A percentile compares a stretch with the other conserved stretches of the same genome.
These are phyloP conservation scores for Nymphalis urticae DNA, from an alignment of 2,888 invertebrate genomes.

Conservation along the genomic window DNA sequence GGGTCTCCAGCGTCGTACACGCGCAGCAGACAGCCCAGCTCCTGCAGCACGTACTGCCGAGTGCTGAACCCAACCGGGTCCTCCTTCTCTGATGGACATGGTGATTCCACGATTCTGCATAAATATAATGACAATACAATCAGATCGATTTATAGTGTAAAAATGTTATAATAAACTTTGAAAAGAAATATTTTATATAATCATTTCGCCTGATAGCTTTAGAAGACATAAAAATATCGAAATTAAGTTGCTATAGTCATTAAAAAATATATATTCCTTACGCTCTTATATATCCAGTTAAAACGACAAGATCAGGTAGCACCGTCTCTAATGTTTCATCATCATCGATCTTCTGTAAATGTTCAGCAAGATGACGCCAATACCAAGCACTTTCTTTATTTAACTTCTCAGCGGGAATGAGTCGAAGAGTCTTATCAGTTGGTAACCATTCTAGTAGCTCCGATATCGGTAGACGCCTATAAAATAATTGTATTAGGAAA, in stretches of 20 bases:
- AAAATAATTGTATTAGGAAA: conserved; percentile 14
- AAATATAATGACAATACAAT: neutral
- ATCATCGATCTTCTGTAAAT: conserved; percentile 70
- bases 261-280: conserved; percentile 66
- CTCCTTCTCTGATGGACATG: conserved; percentile 61
- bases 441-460: conserved; percentile 79
- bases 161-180: too few species aligned
- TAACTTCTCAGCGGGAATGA: conserved; percentile 72
- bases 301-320: conserved; percentile 87
- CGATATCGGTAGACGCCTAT: conserved; percentile 70
- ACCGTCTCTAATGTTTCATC: conserved; percentile 83
- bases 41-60: conserved; percentile 81
- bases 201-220: neutral
- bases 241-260: neutral
- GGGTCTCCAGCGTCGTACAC: conserved; percentile 83
- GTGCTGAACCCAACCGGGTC: conserved; percentile 69
- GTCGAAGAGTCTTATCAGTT: conserved; percentile 62
- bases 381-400: conserved; percentile 79
- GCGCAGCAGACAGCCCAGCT: conserved; percentile 77
- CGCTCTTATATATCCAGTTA: conserved; percentile 87
- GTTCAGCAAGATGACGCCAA: conserved; percentile 76
- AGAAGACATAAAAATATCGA: neutral
- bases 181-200: neutral
- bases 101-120: conserved; percentile 70
- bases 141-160: too few species aligned